These are phyloP conservation scores for Drosophila buzzatii DNA, from an alignment of 2,888 invertebrate species.

Conservation along the genomic window DNA sequence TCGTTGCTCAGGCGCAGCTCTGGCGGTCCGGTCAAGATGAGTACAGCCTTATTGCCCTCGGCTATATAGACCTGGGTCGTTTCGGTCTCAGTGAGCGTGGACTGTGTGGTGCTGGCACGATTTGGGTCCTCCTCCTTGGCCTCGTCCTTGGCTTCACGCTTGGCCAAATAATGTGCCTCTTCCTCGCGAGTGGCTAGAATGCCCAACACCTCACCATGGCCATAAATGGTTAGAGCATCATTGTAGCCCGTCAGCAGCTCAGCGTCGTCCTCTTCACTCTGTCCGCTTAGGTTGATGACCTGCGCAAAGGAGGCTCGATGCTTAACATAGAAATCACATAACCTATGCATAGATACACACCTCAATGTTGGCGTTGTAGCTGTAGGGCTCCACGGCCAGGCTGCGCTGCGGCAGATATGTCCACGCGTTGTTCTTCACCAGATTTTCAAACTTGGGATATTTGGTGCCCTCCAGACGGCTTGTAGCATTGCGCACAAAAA, in stretches of 20 bases:
- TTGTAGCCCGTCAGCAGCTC: slow-evolving; percentile 87
- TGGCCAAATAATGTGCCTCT: slow-evolving; percentile 81
- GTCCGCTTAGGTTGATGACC: slow-evolving; percentile 86
- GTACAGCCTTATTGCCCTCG: slow-evolving; percentile 86
- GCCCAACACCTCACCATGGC: slow-evolving; percentile 87
- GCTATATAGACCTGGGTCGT: slow-evolving; percentile 87
- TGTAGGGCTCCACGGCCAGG: slow-evolving; percentile 87
- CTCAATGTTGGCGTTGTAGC: slow-evolving; percentile 88
- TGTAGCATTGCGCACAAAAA: slow-evolving; percentile 87
- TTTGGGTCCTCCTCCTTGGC: slow-evolving; percentile 54
- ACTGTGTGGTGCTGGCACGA: slow-evolving; percentile 80
- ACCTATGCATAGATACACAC: slow-evolving; percentile 71
- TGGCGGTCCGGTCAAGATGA: slow-evolving; percentile 87
- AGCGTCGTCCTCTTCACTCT: slow-evolving; percentile 87
- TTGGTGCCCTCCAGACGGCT: slow-evolving; percentile 86
- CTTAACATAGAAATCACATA: neutral
- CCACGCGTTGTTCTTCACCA: slow-evolving; percentile 86
- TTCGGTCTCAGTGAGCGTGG: slow-evolving; percentile 80
- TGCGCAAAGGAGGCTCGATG: slow-evolving; percentile 62
- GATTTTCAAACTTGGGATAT: slow-evolving; percentile 87
- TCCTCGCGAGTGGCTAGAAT: slow-evolving; percentile 86
- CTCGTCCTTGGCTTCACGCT: slow-evolving; percentile 80
- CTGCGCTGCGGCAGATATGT: slow-evolving; percentile 87
- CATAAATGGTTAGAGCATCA: slow-evolving; percentile 87
- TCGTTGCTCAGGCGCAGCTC: slow-evolving; percentile 84